phyloP scores from a whole-genome alignment of 2,888 invertebrate genomes.

The Chironomus tentans region DNA sequence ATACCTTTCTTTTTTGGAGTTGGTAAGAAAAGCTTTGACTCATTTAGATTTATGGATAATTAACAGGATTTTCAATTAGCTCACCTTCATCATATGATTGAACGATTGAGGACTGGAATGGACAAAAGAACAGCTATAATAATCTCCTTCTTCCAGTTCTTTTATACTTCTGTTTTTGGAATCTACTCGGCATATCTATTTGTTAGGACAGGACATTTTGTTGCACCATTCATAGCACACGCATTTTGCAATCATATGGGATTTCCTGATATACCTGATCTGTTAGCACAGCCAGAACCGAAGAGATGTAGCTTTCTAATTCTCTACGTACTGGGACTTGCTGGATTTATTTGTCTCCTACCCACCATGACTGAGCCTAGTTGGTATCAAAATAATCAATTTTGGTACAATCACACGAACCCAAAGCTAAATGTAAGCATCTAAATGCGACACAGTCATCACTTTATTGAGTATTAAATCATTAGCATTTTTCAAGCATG shows the following conservation, averaged over 20 bases:
- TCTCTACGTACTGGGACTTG: conserved; percentile 66
- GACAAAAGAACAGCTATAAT: conserved; percentile 59
- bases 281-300: conserved; percentile 47
- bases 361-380: conserved; percentile 65
- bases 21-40: conserved; percentile 44
- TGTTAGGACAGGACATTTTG: conserved; percentile 79
- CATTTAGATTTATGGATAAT: too few species aligned
- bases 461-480: neutral
- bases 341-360: conserved; percentile 66
- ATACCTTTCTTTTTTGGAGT: conserved; percentile 89
- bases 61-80: conserved; percentile 45
- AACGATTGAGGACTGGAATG: conserved; percentile 63
- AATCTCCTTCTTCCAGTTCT: conserved; percentile 77
- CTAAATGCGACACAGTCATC: neutral
- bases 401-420: conserved; percentile 39
- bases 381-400: conserved; percentile 52
- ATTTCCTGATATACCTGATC: conserved; percentile 75
- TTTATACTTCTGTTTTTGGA: conserved; percentile 87
- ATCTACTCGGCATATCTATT: conserved; percentile 90
- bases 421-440: neutral
- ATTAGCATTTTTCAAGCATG: neutral
- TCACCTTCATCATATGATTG: conserved; percentile 85
- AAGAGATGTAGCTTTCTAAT: conserved; percentile 54
- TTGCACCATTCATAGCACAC: conserved; percentile 80
- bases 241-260: conserved; percentile 97